A percentile compares a stretch with the other conserved stretches of the same genome.
Conservation (phyloP, 2,888 invertebrate species). For the Yponomeuta malinellus region DNA sequence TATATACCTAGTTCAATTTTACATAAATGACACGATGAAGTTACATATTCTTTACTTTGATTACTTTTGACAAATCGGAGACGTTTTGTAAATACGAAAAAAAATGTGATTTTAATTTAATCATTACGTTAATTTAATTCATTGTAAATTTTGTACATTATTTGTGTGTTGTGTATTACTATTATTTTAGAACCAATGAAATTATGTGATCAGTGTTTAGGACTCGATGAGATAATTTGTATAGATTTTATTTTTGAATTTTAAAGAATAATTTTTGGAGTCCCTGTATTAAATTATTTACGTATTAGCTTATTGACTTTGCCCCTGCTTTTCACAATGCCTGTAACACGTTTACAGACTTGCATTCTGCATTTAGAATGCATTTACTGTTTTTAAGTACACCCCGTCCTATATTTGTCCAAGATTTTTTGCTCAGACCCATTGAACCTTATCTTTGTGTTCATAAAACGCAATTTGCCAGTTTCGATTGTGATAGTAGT, state of each 20-base stretch:
- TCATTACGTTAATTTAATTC: conserved; percentile 32
- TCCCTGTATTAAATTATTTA: conserved; percentile 47
- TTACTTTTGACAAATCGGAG: background rate
- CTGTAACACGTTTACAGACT: conserved; percentile 28
- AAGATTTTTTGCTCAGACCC: conserved; percentile 37
- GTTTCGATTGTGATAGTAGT: conserved; percentile 56
- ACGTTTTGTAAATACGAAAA: conserved; percentile 48
- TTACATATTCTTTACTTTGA: conserved; percentile 11
- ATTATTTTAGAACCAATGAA: conserved; percentile 51
- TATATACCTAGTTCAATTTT: conserved; percentile 1
- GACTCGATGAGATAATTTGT: conserved; percentile 56
- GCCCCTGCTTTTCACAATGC: conserved; percentile 22
- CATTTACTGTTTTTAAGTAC: conserved; percentile 22
- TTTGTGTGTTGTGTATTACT: conserved; percentile 39
- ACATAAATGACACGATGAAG: background rate
- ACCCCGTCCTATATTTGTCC: conserved; percentile 30
- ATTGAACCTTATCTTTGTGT: conserved; percentile 25
- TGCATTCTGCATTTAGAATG: conserved; percentile 39
- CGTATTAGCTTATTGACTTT: conserved; percentile 42
- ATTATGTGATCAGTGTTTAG: conserved; percentile 52
- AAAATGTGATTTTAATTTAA: conserved; percentile 60
- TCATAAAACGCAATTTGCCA: conserved; percentile 33
- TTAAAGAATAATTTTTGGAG: conserved; percentile 54
- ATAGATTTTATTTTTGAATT: conserved; percentile 50
- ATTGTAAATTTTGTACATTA: conserved; percentile 69